A percentile compares a stretch with the other conserved stretches of the same genome.
Evolutionary conservation across 2,797 vertebrate genomes (phyloP).

Genomic region (Syngnathus acus): DNA sequence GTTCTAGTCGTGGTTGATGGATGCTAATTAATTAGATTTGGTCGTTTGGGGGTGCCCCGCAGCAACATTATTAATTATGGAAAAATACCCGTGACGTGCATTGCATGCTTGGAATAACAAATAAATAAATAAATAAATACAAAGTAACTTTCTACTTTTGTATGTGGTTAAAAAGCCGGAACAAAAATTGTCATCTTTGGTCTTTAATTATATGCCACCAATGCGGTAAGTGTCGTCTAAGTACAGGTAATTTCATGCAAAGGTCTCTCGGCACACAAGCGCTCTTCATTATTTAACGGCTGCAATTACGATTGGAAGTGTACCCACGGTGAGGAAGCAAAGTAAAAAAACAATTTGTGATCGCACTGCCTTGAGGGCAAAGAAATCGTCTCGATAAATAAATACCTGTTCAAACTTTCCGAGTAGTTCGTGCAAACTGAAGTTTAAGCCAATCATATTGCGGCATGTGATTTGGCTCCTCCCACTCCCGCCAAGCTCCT

Average conservation of each 20-base stretch:
- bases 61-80: neutral
- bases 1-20: conserved; percentile 11
- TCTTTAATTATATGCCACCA: too few species aligned
- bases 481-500: conserved; percentile 22
- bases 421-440: conserved; percentile 86
- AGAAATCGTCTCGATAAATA: neutral
- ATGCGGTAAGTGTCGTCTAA: too few species aligned
- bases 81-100: neutral
- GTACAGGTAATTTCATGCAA: too few species aligned
- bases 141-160: too few species aligned
- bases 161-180: neutral
- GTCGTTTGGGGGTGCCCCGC: neutral
- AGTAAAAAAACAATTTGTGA: neutral
- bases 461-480: conserved; percentile 51
- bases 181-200: too few species aligned
- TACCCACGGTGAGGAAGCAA: neutral
- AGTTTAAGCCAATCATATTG: conserved; percentile 90
- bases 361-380: neutral
- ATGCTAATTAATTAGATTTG: conserved; percentile 1
- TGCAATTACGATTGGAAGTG: too few species aligned
- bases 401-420: conserved; percentile 92
- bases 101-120: neutral
- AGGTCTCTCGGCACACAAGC: too few species aligned
- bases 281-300: too few species aligned
- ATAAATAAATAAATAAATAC: neutral